Conservation (phyloP, 2,888 invertebrate species). For the Melinaea menophilus region DNA sequence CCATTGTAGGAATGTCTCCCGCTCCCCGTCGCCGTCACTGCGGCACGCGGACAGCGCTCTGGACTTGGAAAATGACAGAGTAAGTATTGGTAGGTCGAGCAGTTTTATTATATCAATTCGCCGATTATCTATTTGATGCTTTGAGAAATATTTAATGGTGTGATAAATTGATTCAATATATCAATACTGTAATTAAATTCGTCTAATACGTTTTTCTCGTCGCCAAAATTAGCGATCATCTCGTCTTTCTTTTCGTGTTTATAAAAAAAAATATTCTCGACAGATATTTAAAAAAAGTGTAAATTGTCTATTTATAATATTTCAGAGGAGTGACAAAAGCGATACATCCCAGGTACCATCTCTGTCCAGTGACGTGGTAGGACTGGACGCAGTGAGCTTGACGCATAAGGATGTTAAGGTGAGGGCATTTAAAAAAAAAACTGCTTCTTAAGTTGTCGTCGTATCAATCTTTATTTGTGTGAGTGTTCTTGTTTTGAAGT, state of each 20-base stretch:
- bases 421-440: background rate
- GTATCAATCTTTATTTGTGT: no score
- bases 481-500: no score
- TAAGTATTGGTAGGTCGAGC: constrained; percentile 31
- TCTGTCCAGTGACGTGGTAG: constrained; percentile 33
- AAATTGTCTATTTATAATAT: constrained; percentile 7
- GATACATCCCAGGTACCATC: constrained; percentile 46
- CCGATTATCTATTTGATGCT: no score
- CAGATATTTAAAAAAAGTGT: no score
- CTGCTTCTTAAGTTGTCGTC: no score
- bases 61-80: constrained; percentile 67
- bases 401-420: constrained; percentile 22
- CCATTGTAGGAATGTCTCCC: constrained; percentile 61
- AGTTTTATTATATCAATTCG: no score
- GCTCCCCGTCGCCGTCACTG: constrained; percentile 70
- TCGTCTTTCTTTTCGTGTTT: background rate
- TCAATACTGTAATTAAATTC: no score
- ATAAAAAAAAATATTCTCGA: no score
- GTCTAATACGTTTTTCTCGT: no score
- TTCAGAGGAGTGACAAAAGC: constrained; percentile 54
- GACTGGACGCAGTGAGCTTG: constrained; percentile 27
- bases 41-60: constrained; percentile 51
- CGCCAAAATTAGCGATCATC: no score
- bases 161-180: no score
- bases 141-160: no score